Percentiles rank a stretch among this genome's conserved stretches.
Evolutionary conservation across 2,888 invertebrate genomes (phyloP).

Genomic region (Mycalesis mineus): DNA sequence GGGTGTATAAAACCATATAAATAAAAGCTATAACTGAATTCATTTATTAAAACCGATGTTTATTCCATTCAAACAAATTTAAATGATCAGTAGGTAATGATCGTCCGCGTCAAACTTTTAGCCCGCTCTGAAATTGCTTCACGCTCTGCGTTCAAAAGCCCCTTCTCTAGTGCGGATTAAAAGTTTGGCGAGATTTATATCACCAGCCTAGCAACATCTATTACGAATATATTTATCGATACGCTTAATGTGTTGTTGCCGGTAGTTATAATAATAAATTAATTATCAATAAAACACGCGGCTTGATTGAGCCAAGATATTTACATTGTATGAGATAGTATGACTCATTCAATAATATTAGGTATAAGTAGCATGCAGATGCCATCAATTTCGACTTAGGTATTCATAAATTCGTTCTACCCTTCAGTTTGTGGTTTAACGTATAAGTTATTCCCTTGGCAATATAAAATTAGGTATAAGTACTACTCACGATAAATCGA

Average conservation of each 20-base stretch:
- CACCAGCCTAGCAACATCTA: no score
- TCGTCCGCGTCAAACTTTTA: no score
- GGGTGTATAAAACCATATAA: no score
- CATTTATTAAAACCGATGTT: no score
- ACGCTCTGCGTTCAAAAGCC: no score
- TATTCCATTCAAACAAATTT: no score
- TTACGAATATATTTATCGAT: neutral
- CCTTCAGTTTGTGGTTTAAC: neutral
- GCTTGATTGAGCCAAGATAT: conserved; percentile 1
- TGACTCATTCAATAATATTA: neutral
- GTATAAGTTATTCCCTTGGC: neutral
- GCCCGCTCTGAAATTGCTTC: no score
- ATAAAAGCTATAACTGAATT: no score
- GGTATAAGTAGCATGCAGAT: neutral
- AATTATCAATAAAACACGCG: neutral
- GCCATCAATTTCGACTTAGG: neutral
- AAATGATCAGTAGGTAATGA: no score
- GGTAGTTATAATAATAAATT: neutral
- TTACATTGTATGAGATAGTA: conserved; percentile 4
- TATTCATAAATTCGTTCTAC: neutral
- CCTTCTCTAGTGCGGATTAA: no score
- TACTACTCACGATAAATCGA: no score
- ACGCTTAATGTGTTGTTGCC: neutral
- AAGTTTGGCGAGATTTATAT: no score
- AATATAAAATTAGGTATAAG: neutral